Evolutionary conservation across 2,113 vertebrate genomes (phyloP).

Genomic region (Andinoacara biseriatus): DNA sequence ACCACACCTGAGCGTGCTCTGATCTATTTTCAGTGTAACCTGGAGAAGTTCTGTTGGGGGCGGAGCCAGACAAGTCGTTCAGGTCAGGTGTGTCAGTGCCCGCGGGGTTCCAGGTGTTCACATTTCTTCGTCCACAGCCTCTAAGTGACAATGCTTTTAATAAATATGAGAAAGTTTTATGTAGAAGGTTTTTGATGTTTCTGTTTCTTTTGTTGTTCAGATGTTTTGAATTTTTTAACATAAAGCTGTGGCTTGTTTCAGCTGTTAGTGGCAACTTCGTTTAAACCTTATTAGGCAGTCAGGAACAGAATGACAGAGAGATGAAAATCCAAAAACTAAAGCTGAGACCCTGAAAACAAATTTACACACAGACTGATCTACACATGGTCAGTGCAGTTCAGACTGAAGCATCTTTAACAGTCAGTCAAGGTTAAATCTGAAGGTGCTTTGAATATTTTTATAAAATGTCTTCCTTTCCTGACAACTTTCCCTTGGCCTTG

Average conservation of each 20-base stretch:
- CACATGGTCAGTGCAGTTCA: neutral
- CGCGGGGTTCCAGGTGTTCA: conserved; percentile 50
- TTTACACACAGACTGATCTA: too few species aligned
- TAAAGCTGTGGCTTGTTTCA: too few species aligned
- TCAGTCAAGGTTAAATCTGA: neutral
- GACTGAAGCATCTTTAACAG: neutral
- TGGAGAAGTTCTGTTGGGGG: conserved; percentile 60
- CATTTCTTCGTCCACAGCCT: conserved; percentile 62
- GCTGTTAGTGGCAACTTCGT: too few species aligned
- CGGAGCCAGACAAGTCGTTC: neutral
- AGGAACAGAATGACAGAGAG: too few species aligned
- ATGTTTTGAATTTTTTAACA: neutral
- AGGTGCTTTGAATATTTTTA: neutral
- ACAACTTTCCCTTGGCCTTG: too few species aligned
- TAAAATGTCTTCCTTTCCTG: neutral
- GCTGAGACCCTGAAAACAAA: too few species aligned
- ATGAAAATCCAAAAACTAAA: too few species aligned
- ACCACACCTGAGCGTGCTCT: neutral
- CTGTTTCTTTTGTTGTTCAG: neutral
- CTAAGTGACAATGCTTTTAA: conserved; percentile 6
- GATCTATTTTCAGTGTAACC: conserved; percentile 57
- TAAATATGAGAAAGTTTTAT: neutral
- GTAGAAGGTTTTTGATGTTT: neutral
- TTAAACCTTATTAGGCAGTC: too few species aligned
- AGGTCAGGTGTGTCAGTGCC: conserved; percentile 67